Evolutionary conservation across 2,797 vertebrate genomes (phyloP).

Genomic region (Parauchenoglanis punctatus): DNA sequence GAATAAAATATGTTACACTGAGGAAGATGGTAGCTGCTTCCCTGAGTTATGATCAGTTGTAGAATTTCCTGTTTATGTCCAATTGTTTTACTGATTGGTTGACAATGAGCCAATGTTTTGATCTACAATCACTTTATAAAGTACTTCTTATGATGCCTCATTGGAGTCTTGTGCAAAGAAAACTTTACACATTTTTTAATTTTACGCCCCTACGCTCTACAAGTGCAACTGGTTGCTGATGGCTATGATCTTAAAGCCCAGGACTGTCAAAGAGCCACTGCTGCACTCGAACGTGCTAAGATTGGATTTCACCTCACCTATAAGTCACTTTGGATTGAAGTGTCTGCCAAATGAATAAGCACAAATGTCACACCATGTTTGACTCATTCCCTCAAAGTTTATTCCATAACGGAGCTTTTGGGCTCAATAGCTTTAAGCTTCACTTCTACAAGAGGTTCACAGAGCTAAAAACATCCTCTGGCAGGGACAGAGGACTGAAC

Average conservation of each 20-base stretch:
- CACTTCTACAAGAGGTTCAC: background rate
- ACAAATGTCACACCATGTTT: constrained; percentile 12
- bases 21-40: background rate
- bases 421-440: constrained; percentile 15
- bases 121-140: background rate
- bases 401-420: background rate
- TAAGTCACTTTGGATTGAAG: background rate
- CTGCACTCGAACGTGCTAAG: background rate
- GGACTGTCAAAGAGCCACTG: background rate
- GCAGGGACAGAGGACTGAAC: background rate
- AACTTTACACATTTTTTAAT: background rate
- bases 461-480: background rate
- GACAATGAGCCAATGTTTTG: background rate
- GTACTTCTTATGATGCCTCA: background rate
- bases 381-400: constrained; percentile 12
- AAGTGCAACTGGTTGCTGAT: background rate
- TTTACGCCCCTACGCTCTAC: background rate
- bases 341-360: background rate
- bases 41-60: background rate
- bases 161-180: background rate
- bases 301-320: constrained; percentile 5
- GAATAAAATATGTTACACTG: background rate
- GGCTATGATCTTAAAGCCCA: background rate
- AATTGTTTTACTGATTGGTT: background rate
- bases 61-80: background rate